These are phyloP conservation scores for Stomorhina lunata DNA, from an alignment of 2,888 invertebrate species.

Conservation along the genomic window DNA sequence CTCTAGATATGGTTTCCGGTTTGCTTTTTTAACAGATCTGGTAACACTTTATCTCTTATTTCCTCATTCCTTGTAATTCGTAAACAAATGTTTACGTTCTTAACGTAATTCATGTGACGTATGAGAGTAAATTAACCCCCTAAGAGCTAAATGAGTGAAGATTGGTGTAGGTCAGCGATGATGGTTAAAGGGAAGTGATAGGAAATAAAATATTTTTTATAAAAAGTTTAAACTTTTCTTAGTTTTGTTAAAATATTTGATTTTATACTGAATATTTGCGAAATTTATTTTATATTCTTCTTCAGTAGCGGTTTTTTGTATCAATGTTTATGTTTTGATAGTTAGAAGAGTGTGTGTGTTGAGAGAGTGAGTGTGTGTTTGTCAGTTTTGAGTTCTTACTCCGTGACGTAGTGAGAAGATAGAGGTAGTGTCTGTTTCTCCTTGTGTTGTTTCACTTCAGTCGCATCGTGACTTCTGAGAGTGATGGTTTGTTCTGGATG, in stretches of 20 bases:
- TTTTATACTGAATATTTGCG: neutral
- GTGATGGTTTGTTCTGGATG: conserved; percentile 62
- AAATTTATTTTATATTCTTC: neutral
- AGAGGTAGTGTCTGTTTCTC: conserved; percentile 38
- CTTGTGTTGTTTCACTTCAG: conserved; percentile 51
- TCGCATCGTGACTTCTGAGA: conserved; percentile 67
- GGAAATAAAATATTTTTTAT: neutral
- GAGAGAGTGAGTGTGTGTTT: conserved; percentile 6
- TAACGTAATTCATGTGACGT: conserved; percentile 3
- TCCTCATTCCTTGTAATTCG: conserved; percentile 23
- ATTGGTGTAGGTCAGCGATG: conserved; percentile 29
- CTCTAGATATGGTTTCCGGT: neutral
- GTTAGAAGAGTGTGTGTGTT: neutral
- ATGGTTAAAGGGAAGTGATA: neutral
- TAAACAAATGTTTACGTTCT: conserved; percentile 41
- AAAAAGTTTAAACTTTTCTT: neutral
- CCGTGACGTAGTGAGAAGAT: conserved; percentile 24
- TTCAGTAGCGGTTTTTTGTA: too few species aligned
- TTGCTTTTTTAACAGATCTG: neutral
- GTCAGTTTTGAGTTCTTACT: neutral
- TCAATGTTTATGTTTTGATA: too few species aligned
- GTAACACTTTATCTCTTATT: conserved; percentile 10
- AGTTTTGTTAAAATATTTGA: neutral
- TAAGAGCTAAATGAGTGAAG: neutral
- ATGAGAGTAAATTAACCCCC: conserved; percentile 21